phyloP scores from a whole-genome alignment of 2,797 vertebrate species.

The Apodemus agrarius region DNA sequence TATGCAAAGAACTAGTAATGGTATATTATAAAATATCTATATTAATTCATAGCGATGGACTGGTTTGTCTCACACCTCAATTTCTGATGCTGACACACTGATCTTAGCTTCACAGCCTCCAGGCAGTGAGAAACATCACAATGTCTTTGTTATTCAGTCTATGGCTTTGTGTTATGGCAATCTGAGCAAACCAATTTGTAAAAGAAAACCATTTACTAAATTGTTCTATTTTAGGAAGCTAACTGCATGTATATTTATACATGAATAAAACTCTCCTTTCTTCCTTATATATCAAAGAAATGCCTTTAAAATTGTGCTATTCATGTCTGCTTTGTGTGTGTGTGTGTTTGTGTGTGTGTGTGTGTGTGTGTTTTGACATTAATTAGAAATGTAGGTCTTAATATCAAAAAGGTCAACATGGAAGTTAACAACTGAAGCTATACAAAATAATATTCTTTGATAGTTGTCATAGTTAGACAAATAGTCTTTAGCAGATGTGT shows the following conservation, averaged over 20 bases:
- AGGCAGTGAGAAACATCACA: neutral
- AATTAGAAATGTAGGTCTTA: neutral
- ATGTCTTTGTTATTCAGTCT: neutral
- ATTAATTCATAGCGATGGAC: neutral
- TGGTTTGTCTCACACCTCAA: neutral
- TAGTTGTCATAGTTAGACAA: neutral
- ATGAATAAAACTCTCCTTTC: neutral
- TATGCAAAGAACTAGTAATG: neutral
- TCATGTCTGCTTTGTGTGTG: neutral
- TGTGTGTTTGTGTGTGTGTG: neutral
- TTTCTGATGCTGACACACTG: rapidly evolving
- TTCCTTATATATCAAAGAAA: neutral
- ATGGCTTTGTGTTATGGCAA: neutral
- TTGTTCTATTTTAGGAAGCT: neutral
- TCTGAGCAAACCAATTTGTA: neutral
- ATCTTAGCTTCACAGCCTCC: neutral
- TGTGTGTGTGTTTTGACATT: neutral
- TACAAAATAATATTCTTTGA: neutral
- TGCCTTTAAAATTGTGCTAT: neutral
- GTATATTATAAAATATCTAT: neutral
- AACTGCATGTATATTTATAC: neutral
- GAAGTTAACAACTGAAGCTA: neutral
- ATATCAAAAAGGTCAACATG: neutral
- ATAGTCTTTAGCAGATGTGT: neutral
- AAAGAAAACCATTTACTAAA: neutral